phyloP scores from a whole-genome alignment of 1,140 invertebrate genomes.

The Drosophila malerkotliana region DNA sequence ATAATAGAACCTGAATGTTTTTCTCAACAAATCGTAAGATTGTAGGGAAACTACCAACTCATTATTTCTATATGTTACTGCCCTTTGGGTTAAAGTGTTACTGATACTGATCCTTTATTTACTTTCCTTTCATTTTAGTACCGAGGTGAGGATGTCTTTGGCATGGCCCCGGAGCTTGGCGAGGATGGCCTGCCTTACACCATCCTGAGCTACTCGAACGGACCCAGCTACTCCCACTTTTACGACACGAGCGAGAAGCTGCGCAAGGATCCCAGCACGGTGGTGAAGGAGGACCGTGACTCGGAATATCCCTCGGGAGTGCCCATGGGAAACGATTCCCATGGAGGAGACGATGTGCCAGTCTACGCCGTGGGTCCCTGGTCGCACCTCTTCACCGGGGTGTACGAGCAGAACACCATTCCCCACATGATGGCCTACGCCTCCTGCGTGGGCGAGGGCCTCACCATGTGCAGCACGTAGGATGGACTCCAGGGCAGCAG shows the following conservation, averaged over 20 bases:
- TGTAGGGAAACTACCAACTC: too few relatives aligned
- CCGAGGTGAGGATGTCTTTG: conserved; percentile 85
- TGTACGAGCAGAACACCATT: conserved; percentile 92
- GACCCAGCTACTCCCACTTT: conserved; percentile 85
- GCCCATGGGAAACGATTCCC: conserved; percentile 86
- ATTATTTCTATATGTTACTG: too few relatives aligned
- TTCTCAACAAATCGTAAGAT: too few relatives aligned
- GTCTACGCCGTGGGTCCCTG: conserved; percentile 88
- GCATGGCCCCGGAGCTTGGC: conserved; percentile 79
- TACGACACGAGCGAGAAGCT: conserved; percentile 64
- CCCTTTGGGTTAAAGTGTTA: too few relatives aligned
- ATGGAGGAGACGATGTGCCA: conserved; percentile 89
- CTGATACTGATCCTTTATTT: too few relatives aligned
- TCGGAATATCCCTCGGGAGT: conserved; percentile 84
- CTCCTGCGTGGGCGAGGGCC: conserved; percentile 85
- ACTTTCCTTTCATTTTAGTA: conserved; percentile 40
- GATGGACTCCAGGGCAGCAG: background rate
- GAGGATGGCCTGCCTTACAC: conserved; percentile 86
- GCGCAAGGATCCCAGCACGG: conserved; percentile 66
- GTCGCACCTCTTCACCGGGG: conserved; percentile 89
- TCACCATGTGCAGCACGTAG: conserved; percentile 58
- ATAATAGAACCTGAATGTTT: too few relatives aligned
- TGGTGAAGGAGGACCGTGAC: conserved; percentile 52
- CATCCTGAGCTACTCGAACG: conserved; percentile 90
- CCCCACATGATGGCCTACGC: conserved; percentile 90